Percentiles rank a stretch among this genome's conserved stretches.
These are phyloP conservation scores for Enteromius treurensis DNA, from an alignment of 2,797 vertebrate genomes.

Conservation along the genomic window DNA sequence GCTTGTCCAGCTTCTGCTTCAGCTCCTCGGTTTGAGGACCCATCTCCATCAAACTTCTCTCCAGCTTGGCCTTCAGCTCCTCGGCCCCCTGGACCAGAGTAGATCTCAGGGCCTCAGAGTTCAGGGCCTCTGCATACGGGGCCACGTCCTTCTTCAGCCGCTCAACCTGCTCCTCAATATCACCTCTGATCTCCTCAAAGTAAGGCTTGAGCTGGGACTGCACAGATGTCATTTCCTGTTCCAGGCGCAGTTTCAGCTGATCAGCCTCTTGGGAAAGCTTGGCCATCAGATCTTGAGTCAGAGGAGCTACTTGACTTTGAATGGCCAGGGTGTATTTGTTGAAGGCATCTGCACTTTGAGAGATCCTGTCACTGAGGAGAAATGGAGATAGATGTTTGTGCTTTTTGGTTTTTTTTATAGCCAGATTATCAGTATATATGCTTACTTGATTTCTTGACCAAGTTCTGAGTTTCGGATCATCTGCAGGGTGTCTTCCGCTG, in stretches of 20 bases:
- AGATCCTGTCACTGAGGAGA: conserved; percentile 68
- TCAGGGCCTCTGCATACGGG: conserved; percentile 62
- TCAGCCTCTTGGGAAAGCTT: conserved; percentile 69
- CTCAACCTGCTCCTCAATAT: conserved; percentile 68
- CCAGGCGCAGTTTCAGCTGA: conserved; percentile 66
- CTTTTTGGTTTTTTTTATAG: neutral
- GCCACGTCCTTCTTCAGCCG: conserved; percentile 63
- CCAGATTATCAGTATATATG: neutral
- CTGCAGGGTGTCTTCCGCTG: conserved; percentile 66
- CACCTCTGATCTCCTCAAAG: conserved; percentile 54
- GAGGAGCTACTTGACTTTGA: conserved; percentile 60
- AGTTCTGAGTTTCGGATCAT: conserved; percentile 71
- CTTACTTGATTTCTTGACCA: conserved; percentile 77
- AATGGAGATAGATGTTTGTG: conserved; percentile 15
- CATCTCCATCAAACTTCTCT: conserved; percentile 64
- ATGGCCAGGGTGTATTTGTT: conserved; percentile 58
- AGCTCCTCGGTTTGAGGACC: conserved; percentile 72
- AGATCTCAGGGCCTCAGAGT: conserved; percentile 67
- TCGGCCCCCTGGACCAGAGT: conserved; percentile 68
- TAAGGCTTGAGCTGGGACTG: conserved; percentile 61
- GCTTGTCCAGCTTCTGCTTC: conserved; percentile 72
- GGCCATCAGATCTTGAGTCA: conserved; percentile 66
- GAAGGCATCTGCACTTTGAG: conserved; percentile 64
- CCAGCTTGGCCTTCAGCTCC: conserved; percentile 69
- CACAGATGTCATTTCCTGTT: conserved; percentile 63